Evolutionary conservation across 2,113 vertebrate genomes (phyloP).

Genomic region (Rhinoderma darwinii): DNA sequence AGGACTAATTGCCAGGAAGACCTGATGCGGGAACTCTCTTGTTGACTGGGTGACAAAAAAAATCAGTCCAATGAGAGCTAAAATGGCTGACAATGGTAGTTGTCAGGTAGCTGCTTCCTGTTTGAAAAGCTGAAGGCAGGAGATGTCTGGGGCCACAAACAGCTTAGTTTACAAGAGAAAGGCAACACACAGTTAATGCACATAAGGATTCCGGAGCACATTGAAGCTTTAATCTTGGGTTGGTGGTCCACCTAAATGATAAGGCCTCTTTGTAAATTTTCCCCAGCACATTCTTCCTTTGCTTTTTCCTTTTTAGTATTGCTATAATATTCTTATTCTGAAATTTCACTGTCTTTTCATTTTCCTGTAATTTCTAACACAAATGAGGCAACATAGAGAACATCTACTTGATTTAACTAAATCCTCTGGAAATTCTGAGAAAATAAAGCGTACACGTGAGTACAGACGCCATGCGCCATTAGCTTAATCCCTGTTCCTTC

Average conservation of each 20-base stretch:
- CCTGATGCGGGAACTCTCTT: no score
- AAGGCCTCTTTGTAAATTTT: neutral
- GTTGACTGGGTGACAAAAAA: no score
- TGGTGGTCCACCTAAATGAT: neutral
- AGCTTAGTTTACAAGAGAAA: no score
- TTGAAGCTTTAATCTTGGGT: no score
- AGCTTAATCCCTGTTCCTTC: slow-evolving; percentile 48
- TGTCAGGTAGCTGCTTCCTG: no score
- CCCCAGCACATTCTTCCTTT: neutral
- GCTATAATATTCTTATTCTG: slow-evolving; percentile 4
- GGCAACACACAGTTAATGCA: no score
- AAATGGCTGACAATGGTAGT: no score
- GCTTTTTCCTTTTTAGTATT: neutral
- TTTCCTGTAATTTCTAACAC: neutral
- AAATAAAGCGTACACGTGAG: slow-evolving; percentile 26
- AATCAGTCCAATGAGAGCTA: no score
- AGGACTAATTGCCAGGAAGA: no score
- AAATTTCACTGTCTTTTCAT: neutral
- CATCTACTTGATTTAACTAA: slow-evolving; percentile 28
- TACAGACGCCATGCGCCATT: slow-evolving; percentile 27
- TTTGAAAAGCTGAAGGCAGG: no score
- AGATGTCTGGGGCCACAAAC: no score
- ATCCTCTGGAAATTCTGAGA: slow-evolving; percentile 18
- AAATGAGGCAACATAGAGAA: neutral
- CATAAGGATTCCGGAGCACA: no score